These are phyloP conservation scores for Melopsittacus undulatus DNA, from an alignment of 2,797 vertebrate species.

Conservation along the genomic window DNA sequence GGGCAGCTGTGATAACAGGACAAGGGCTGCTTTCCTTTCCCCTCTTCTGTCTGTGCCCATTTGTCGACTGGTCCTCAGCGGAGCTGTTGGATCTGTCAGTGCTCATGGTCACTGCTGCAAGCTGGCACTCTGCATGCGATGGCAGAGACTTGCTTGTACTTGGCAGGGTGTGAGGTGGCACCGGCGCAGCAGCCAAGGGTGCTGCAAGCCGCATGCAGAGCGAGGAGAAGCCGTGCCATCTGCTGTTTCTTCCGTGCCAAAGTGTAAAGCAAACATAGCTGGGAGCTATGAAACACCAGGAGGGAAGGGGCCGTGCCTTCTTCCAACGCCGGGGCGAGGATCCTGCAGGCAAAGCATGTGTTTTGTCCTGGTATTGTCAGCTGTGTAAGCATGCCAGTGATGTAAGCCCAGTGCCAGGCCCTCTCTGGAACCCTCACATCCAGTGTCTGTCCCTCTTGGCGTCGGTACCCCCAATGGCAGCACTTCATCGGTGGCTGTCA, in stretches of 20 bases:
- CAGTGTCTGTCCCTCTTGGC: conserved; percentile 51
- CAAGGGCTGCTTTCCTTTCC: background rate
- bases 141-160: background rate
- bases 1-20: accelerated
- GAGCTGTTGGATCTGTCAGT: background rate
- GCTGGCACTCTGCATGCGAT: background rate
- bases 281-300: conserved; percentile 65
- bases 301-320: conserved; percentile 22
- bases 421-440: conserved; percentile 12
- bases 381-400: background rate
- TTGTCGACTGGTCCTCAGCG: accelerated
- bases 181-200: background rate
- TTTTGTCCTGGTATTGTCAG: conserved; percentile 26
- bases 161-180: background rate
- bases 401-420: background rate
- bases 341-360: conserved; percentile 35
- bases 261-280: conserved; percentile 71
- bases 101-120: background rate
- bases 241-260: conserved; percentile 48
- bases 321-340: background rate
- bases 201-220: background rate
- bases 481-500: conserved; percentile 22
- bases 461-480: background rate
- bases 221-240: conserved; percentile 64
- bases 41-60: accelerated